Percentiles rank a stretch among this genome's conserved stretches.
Evolutionary conservation across 92 coral and sea anemone species (phyloP).

Genomic region (Phymanthus crucifer): DNA sequence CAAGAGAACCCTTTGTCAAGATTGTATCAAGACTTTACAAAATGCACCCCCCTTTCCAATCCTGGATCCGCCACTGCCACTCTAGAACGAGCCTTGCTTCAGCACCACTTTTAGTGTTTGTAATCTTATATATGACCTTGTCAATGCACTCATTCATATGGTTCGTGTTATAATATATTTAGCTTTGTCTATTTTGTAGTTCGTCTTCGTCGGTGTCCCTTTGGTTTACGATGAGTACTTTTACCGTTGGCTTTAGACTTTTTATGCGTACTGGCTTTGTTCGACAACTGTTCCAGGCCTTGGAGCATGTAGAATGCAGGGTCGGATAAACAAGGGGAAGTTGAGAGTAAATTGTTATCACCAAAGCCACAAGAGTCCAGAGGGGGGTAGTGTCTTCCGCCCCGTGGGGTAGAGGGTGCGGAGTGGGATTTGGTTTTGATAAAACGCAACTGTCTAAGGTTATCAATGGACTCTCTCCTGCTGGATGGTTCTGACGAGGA

Average conservation of each 20-base stretch:
- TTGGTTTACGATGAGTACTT: conserved; percentile 37
- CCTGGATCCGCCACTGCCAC: too few relatives aligned
- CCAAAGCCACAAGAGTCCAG: conserved; percentile 62
- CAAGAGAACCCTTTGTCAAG: too few relatives aligned
- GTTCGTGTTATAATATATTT: not conserved
- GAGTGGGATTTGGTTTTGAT: conserved; percentile 59
- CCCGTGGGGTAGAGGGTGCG: conserved; percentile 99
- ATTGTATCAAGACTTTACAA: too few relatives aligned
- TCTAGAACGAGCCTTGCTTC: too few relatives aligned
- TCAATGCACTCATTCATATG: too few relatives aligned
- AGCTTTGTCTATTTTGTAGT: conserved; percentile 19
- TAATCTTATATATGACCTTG: too few relatives aligned
- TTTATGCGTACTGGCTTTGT: conserved; percentile 25
- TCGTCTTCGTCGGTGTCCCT: conserved; percentile 21
- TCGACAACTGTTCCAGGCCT: conserved; percentile 32
- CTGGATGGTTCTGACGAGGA: conserved; percentile 62
- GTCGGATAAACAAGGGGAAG: conserved; percentile 82
- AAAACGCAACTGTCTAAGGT: conserved; percentile 26
- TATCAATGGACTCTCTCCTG: conserved; percentile 66
- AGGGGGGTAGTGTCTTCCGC: conserved; percentile 82
- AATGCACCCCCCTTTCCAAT: too few relatives aligned
- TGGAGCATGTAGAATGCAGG: conserved; percentile 71
- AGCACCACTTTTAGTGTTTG: too few relatives aligned
- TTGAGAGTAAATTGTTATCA: conserved; percentile 44
- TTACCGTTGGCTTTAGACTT: conserved; percentile 44